Base-by-base conservation (phyloP, 2,113 vertebrate species). In the Sterna hirundo region DNA sequence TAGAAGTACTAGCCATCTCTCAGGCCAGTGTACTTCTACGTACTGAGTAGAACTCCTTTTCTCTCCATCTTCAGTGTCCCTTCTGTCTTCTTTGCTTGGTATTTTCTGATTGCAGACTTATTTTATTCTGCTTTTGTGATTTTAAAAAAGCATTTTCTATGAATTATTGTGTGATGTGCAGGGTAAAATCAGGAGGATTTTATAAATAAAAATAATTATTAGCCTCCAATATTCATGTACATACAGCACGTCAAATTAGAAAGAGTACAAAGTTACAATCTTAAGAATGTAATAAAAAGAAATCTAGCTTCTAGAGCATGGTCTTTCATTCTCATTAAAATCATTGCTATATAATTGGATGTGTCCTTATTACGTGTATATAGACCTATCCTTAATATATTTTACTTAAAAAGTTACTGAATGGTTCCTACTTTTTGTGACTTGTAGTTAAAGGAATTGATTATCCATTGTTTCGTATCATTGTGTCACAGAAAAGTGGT, bases 311-410 rank as follows among this genome's bases (percentile, higher is more conserved):
- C 70, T 62, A 44, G 40, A 57, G 58, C 64, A 78, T 5, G 54
- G 51, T 30, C 79, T 88, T 86, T 78, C 83, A 52, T 90, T 96
- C 82, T 94, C 62, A 93, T 94, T 94, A 93, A 32, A 96, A 91
- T 86, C 10, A 75, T 15, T 93, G 30, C 60, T 47, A 71, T 51
- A 38, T 87, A 94, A 95, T 81, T 86, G 46, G 40, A 72, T 95
- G 7, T 79, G 46, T 71, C 75, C 62, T 94, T 80, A 69, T 75
- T 93, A 84, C 6, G 74, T 84, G 95, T 78, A 54, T 80, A 90
- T 71, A 96, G 71, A 91, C 29, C 46, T 81, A 81, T 38, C 64
- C 30, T 90, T 83, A 88, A 52, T 55, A 71, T 23, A 69, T 90
- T 94, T 91, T 83, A 90, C 36, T n/a, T 83, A 68, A 93, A 77